A percentile compares a stretch with the other conserved stretches of the same genome.
phyloP scores from a whole-genome alignment of 2,113 vertebrate species.

The Chloebia gouldiae region DNA sequence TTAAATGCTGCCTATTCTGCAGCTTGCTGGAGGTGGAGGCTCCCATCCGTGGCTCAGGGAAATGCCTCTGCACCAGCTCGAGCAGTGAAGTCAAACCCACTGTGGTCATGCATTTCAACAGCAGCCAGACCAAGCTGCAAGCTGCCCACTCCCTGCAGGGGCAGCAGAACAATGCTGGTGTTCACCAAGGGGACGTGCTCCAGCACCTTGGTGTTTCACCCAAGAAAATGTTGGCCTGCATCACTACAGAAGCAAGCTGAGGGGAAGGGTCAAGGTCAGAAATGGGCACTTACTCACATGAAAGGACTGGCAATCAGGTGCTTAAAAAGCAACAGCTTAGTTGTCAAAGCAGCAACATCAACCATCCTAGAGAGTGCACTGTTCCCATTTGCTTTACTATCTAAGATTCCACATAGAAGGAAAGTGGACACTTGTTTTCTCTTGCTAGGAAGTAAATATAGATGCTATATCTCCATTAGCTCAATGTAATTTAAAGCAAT shows the following conservation, averaged over 20 bases:
- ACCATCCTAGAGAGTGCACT: neutral
- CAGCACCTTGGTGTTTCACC: neutral
- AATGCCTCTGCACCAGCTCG: neutral
- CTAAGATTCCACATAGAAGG: neutral
- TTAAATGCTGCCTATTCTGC: accelerated
- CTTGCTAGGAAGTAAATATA: neutral
- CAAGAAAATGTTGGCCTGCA: neutral
- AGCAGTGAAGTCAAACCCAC: neutral
- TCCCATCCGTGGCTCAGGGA: neutral
- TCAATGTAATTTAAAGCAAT: neutral
- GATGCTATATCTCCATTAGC: neutral
- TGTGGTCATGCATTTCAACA: neutral
- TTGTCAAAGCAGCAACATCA: neutral
- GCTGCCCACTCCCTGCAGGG: neutral
- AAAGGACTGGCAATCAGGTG: neutral
- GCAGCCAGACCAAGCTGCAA: neutral
- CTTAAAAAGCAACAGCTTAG: neutral
- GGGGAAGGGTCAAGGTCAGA: neutral
- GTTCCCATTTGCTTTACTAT: neutral
- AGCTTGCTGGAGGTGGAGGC: neutral
- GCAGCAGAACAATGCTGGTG: neutral
- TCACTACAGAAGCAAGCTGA: neutral
- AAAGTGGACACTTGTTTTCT: neutral
- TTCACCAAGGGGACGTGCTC: accelerated
- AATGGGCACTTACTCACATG: neutral